A percentile compares a stretch with the other conserved stretches of the same genome.
Evolutionary conservation across 2,113 vertebrate species (phyloP).

Genomic region (Theristicus caerulescens): DNA sequence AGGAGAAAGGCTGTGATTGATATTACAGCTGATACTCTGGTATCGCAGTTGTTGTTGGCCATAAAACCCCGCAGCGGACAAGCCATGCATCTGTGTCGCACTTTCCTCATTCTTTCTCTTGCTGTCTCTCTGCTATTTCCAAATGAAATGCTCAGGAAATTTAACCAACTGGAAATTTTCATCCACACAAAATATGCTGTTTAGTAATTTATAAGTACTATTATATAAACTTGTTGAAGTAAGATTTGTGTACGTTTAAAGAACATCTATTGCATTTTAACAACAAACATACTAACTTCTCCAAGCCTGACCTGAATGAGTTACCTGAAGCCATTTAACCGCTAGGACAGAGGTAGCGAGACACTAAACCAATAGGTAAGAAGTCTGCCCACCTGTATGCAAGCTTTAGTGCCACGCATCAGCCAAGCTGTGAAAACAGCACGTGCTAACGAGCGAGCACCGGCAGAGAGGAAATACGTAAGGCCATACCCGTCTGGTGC

Average conservation of each 20-base stretch:
- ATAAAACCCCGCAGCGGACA: background rate
- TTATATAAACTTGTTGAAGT: background rate
- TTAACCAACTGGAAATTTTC: background rate
- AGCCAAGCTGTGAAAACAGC: background rate
- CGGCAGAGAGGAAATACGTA: background rate
- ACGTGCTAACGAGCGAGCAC: background rate
- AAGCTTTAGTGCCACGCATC: background rate
- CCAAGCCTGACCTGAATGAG: background rate
- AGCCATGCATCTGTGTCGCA: fast-evolving
- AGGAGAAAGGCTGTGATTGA: background rate
- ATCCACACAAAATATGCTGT: background rate
- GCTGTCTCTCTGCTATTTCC: background rate
- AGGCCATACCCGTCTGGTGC: constrained; percentile 28
- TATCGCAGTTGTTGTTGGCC: background rate
- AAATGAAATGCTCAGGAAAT: background rate
- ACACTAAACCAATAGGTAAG: background rate
- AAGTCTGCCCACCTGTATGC: background rate
- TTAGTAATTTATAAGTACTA: background rate
- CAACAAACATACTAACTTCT: background rate
- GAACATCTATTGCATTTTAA: background rate
- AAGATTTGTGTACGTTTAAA: background rate
- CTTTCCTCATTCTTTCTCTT: background rate
- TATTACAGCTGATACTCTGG: background rate
- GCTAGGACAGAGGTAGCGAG: background rate
- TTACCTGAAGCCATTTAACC: background rate